These are phyloP conservation scores for Meloe dianella DNA, from an alignment of 2,888 invertebrate species.

Conservation along the genomic window DNA sequence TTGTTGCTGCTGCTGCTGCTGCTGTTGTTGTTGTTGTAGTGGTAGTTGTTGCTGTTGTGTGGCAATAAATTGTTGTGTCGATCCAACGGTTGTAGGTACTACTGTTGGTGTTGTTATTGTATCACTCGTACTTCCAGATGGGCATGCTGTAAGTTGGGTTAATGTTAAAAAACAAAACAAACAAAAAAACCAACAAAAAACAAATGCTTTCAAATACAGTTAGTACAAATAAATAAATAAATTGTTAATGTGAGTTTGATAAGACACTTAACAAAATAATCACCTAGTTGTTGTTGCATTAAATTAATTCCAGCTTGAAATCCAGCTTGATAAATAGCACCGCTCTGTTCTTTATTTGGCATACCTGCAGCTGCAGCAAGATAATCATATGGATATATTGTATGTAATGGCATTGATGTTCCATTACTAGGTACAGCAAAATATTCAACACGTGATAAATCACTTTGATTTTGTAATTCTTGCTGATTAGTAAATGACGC, in stretches of 20 bases:
- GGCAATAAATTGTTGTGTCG: conserved; percentile 46
- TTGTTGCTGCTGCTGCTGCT: conserved; percentile 41
- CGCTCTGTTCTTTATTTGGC: conserved; percentile 51
- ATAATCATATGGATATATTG: conserved; percentile 58
- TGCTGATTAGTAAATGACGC: conserved; percentile 56
- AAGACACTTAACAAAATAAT: conserved; percentile 16
- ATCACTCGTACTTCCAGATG: conserved; percentile 48
- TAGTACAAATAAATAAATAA: conserved; percentile 2
- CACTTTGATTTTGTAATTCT: conserved; percentile 51
- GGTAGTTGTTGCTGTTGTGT: conserved; percentile 52
- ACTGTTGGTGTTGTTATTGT: conserved; percentile 49
- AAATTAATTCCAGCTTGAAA: conserved; percentile 59
- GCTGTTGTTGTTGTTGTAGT: conserved; percentile 34
- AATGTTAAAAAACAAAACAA: conserved; percentile 18
- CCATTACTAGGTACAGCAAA: conserved; percentile 57
- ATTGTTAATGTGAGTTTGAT: not conserved
- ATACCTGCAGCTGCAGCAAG: conserved; percentile 58
- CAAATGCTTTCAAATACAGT: not conserved
- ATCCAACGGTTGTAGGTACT: conserved; percentile 49
- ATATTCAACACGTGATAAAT: conserved; percentile 59
- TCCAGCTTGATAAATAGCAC: conserved; percentile 55
- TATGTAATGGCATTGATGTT: conserved; percentile 54
- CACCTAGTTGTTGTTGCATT: conserved; percentile 56
- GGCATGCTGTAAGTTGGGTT: conserved; percentile 49
- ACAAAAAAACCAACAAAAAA: not conserved